phyloP scores from a whole-genome alignment of 2,888 invertebrate genomes.

The Lasius platythorax region DNA sequence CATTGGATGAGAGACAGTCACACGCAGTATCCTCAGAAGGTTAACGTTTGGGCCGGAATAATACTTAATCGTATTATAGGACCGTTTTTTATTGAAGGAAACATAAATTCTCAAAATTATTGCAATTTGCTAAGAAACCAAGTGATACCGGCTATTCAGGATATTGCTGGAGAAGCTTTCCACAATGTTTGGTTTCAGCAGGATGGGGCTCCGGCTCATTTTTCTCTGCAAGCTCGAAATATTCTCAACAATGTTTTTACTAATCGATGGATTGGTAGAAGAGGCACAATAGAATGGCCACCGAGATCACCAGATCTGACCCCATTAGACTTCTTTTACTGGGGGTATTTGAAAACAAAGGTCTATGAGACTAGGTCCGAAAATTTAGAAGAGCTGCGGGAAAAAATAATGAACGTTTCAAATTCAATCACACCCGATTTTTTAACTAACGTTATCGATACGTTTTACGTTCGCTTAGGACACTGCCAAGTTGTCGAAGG shows the following conservation, averaged over 20 bases:
- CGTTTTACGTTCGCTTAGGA: too few relatives aligned
- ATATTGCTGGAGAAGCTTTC: background rate
- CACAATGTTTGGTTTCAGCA: background rate
- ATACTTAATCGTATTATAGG: background rate
- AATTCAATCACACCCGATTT: too few relatives aligned
- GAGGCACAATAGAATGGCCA: conserved; percentile 22
- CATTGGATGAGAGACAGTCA: background rate
- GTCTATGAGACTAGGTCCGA: too few relatives aligned
- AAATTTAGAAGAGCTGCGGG: too few relatives aligned
- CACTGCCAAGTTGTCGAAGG: too few relatives aligned
- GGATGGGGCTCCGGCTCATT: conserved; percentile 6
- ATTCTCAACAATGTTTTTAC: conserved; percentile 5
- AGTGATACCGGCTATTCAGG: too few relatives aligned
- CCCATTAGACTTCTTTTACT: too few relatives aligned
- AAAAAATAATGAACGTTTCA: too few relatives aligned
- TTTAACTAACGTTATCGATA: too few relatives aligned
- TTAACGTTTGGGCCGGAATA: conserved; percentile 3
- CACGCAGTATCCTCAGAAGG: background rate
- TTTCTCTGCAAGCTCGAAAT: conserved; percentile 11
- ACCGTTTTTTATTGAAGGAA: background rate
- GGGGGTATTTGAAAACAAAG: too few relatives aligned
- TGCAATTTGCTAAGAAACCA: too few relatives aligned
- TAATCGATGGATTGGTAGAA: conserved; percentile 21
- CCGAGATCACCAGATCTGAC: conserved; percentile 24
- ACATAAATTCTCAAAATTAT: background rate